These are phyloP conservation scores for Tetragonula carbonaria DNA, from an alignment of 2,888 invertebrate genomes.

Conservation along the genomic window DNA sequence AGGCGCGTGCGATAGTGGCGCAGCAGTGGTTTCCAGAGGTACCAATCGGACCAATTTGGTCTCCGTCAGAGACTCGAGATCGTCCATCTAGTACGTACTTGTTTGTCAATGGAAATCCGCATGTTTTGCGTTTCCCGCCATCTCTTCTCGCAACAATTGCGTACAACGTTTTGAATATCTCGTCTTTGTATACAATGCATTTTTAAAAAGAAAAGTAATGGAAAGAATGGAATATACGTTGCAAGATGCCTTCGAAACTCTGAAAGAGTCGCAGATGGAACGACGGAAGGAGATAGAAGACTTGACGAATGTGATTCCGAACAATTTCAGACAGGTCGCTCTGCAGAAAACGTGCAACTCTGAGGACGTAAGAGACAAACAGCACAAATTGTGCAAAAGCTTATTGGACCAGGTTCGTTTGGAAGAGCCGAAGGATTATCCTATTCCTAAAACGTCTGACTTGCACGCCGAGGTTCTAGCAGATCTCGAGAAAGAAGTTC, in stretches of 20 bases:
- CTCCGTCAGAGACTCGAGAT: background rate
- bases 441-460: conserved; percentile 72
- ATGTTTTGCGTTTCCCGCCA: background rate
- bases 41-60: background rate
- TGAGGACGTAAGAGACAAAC: conserved; percentile 66
- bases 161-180: background rate
- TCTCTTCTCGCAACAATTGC: background rate
- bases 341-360: conserved; percentile 37
- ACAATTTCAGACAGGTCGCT: conserved; percentile 59
- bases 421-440: conserved; percentile 68
- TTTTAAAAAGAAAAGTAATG: background rate
- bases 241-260: conserved; percentile 72
- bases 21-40: background rate
- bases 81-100: background rate
- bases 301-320: conserved; percentile 58
- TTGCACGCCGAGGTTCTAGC: conserved; percentile 64
- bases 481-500: conserved; percentile 67
- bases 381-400: conserved; percentile 58
- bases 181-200: no score
- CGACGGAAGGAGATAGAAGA: conserved; percentile 67
- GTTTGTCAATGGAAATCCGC: background rate
- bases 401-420: conserved; percentile 61
- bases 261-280: conserved; percentile 66
- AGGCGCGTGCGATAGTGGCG: no score
- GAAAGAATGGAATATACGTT: conserved; percentile 71